A percentile compares a stretch with the other conserved stretches of the same genome.
These are phyloP conservation scores for Nemopilema nomurai DNA, from an alignment of 30 jellyfish, hydroid and myxozoan species.

Conservation along the genomic window DNA sequence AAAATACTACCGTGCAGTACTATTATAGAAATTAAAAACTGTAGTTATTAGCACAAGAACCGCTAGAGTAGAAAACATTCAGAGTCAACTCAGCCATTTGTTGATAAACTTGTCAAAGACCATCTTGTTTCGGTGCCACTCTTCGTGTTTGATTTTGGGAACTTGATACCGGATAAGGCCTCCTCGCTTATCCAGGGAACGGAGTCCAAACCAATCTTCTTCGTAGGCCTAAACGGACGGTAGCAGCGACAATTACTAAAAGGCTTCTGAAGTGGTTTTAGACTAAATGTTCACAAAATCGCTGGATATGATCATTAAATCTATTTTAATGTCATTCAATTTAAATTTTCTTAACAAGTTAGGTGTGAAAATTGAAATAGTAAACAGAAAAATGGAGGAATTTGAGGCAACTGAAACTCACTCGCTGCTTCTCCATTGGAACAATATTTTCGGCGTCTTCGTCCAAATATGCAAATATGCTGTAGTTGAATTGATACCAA, in stretches of 20 bases:
- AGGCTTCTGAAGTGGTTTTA: no score
- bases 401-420: background rate
- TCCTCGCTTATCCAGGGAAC: conserved; percentile 78
- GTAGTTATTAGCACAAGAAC: background rate
- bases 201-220: conserved; percentile 97
- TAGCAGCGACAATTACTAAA: no score
- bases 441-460: conserved; percentile 46
- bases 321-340: no score
- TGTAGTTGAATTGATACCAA: background rate
- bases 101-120: conserved; percentile 70
- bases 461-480: conserved; percentile 54
- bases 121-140: conserved; percentile 76
- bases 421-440: conserved; percentile 68
- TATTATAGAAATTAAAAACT: background rate
- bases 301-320: no score
- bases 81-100: conserved; percentile 51
- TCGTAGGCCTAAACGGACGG: conserved; percentile 43
- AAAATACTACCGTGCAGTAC: no score
- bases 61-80: background rate
- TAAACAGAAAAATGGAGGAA: background rate
- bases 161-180: conserved; percentile 46
- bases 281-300: no score
- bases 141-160: conserved; percentile 73
- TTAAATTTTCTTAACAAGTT: no score
- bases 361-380: background rate